phyloP scores from a whole-genome alignment of 2,113 vertebrate genomes.

The Sapajus apella region DNA sequence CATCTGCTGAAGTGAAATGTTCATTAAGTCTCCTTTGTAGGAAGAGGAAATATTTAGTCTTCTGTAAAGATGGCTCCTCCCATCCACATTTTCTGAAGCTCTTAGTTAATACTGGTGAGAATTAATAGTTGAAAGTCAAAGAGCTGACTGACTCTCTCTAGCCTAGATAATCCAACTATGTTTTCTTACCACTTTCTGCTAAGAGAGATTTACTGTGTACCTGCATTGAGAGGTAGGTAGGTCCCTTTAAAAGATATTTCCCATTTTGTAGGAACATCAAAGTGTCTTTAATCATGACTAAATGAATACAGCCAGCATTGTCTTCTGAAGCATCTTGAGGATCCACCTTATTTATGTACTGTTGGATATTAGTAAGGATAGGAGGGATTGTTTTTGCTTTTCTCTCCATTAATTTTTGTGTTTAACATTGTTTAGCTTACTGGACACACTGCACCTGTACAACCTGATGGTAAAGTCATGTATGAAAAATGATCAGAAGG shows the following conservation, averaged over 20 bases:
- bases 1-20: slow-evolving; percentile 77
- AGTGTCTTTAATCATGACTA: not conserved
- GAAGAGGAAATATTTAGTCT: slow-evolving; percentile 77
- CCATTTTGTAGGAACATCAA: not conserved
- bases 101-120: not conserved
- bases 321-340: not conserved
- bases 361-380: not conserved
- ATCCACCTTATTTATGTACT: not conserved
- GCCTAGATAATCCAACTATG: not conserved
- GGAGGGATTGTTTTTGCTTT: not conserved
- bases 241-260: not conserved
- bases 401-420: not conserved
- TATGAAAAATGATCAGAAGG: slow-evolving; percentile 38
- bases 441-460: slow-evolving; percentile 39
- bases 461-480: not conserved
- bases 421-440: slow-evolving; percentile 32
- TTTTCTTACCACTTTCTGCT: slow-evolving; percentile 11
- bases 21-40: slow-evolving; percentile 77
- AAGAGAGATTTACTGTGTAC: not conserved
- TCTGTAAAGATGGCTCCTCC: slow-evolving; percentile 56
- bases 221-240: not conserved
- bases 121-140: slow-evolving; percentile 55
- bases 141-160: not conserved
- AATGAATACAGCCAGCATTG: not conserved
- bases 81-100: not conserved